Conservation (phyloP, 1,140 invertebrate species). For the Plodia interpunctella region DNA sequence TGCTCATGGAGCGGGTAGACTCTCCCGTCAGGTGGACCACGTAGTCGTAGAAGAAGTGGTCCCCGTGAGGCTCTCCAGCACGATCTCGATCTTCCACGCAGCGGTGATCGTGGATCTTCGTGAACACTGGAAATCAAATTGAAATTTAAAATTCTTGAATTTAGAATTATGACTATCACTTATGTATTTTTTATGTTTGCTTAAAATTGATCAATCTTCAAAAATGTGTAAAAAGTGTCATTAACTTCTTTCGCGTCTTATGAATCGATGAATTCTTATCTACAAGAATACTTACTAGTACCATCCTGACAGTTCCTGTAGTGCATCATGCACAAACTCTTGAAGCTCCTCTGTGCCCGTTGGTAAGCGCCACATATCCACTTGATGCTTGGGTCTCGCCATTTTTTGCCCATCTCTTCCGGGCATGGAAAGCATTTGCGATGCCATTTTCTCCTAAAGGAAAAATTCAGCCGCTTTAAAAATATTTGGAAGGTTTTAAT, state of each 20-base stretch:
- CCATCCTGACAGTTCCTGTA: constrained; percentile 67
- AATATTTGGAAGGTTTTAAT: no score
- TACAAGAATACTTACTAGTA: constrained; percentile 42
- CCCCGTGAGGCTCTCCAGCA: constrained; percentile 18
- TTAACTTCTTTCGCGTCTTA: no score
- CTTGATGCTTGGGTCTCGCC: constrained; percentile 39
- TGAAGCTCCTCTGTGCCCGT: constrained; percentile 51
- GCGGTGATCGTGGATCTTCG: constrained; percentile 46
- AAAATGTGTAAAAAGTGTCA: no score
- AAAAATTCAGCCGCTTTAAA: not conserved
- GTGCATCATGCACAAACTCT: constrained; percentile 64
- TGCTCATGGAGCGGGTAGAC: not conserved
- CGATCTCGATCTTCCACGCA: constrained; percentile 32
- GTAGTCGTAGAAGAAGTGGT: constrained; percentile 64
- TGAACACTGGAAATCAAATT: constrained; percentile 43
- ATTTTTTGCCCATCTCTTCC: constrained; percentile 48
- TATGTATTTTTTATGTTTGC: no score
- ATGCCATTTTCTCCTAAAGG: constrained; percentile 57
- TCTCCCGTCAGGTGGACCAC: constrained; percentile 30
- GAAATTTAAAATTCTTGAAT: no score
- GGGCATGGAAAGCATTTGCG: constrained; percentile 53
- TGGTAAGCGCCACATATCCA: constrained; percentile 64
- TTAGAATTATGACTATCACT: no score
- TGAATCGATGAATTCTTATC: no score
- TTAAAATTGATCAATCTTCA: no score